phyloP scores from a whole-genome alignment of 2,797 vertebrate species.

The Ctenopoma multispine region DNA sequence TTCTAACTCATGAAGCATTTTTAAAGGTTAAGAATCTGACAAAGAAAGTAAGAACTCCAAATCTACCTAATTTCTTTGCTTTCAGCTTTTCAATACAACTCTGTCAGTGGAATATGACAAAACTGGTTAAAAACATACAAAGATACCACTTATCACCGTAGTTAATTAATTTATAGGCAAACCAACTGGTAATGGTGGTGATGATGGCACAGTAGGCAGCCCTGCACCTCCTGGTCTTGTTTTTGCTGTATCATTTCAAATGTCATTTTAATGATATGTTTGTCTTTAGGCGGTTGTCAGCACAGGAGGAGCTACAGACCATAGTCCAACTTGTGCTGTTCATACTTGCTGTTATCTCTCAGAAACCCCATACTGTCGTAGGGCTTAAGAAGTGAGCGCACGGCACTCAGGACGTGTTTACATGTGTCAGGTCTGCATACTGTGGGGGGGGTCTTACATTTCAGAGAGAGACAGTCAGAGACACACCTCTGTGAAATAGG shows the following conservation, averaged over 20 bases:
- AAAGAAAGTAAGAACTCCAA: no score
- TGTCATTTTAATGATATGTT: neutral
- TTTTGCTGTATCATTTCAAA: neutral
- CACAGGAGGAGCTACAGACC: neutral
- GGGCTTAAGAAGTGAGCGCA: neutral
- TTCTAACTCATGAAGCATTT: neutral
- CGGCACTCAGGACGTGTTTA: constrained; percentile 13
- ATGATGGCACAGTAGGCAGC: neutral
- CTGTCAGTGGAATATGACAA: neutral
- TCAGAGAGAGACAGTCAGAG: neutral
- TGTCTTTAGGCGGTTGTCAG: neutral
- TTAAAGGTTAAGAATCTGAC: neutral
- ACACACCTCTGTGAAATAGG: constrained; percentile 29
- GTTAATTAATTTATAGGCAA: no score
- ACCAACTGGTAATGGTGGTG: no score
- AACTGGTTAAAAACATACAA: no score
- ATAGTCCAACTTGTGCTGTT: neutral
- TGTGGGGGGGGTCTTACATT: constrained; percentile 2
- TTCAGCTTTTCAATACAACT: neutral
- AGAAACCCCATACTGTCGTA: neutral
- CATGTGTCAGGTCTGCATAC: constrained; percentile 1
- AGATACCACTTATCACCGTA: no score
- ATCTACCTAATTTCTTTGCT: no score
- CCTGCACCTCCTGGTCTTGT: neutral
- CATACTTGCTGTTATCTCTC: neutral